Conservation (phyloP, 2,113 vertebrate species). For the Chinchilla lanigera region DNA sequence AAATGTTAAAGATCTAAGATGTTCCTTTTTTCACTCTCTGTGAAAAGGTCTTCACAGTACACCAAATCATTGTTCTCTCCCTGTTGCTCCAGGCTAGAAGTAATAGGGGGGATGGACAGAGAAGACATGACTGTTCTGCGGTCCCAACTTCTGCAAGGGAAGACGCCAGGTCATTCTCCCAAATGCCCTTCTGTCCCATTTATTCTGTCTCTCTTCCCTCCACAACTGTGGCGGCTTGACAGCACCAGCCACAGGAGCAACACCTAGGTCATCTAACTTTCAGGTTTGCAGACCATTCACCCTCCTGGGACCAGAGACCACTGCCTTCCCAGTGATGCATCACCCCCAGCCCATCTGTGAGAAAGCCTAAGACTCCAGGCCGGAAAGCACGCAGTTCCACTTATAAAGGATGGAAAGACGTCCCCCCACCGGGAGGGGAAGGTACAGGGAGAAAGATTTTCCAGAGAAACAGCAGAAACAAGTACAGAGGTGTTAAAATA, state of each 20-base stretch:
- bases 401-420: neutral
- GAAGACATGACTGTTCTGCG: neutral
- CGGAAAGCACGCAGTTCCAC: neutral
- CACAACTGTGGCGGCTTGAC: rapidly evolving
- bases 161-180: neutral
- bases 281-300: neutral
- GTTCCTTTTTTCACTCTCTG: neutral
- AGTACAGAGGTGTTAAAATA: neutral
- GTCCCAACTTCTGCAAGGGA: neutral
- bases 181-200: neutral
- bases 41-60: neutral
- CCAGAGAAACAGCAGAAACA: neutral
- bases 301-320: neutral
- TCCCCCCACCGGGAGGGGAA: neutral
- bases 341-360: neutral
- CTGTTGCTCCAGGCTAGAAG: neutral
- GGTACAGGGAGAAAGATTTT: neutral
- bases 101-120: neutral
- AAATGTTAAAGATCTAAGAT: neutral
- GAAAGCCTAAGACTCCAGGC: neutral
- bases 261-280: rapidly evolving
- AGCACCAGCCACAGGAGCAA: neutral
- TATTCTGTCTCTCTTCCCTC: neutral
- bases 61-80: neutral
- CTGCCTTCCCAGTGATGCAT: neutral